Evolutionary conservation across 2,888 invertebrate species (phyloP).

Genomic region (Leptarthrus brevirostris): DNA sequence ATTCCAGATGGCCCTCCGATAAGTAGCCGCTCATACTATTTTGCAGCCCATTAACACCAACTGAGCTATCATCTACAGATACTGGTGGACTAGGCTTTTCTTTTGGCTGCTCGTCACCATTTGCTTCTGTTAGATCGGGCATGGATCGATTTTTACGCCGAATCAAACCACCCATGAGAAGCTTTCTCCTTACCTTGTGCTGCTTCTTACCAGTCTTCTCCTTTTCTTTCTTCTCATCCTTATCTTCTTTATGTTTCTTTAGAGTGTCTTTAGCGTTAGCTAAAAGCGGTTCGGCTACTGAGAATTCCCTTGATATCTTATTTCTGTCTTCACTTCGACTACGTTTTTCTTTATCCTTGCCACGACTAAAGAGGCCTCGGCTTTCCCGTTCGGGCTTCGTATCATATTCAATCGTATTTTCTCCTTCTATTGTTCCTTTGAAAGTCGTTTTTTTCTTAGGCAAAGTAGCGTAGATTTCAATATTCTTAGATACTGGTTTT

Average conservation of each 20-base stretch:
- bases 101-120: slow-evolving; percentile 65
- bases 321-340: slow-evolving; percentile 88
- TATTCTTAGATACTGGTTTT: slow-evolving; percentile 72
- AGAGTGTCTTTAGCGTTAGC: slow-evolving; percentile 69
- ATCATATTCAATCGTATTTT: slow-evolving; percentile 79
- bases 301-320: slow-evolving; percentile 78
- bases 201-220: slow-evolving; percentile 87
- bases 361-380: slow-evolving; percentile 75
- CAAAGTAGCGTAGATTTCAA: slow-evolving; percentile 91
- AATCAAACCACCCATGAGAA: slow-evolving; percentile 90
- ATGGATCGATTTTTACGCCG: slow-evolving; percentile 89
- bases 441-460: slow-evolving; percentile 85
- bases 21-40: slow-evolving; percentile 79
- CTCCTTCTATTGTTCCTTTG: slow-evolving; percentile 71
- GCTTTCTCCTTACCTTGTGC: slow-evolving; percentile 87
- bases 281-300: slow-evolving; percentile 73
- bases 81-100: slow-evolving; percentile 65
- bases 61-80: slow-evolving; percentile 81
- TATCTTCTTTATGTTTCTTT: slow-evolving; percentile 72
- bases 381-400: slow-evolving; percentile 79
- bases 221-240: slow-evolving; percentile 74
- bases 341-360: slow-evolving; percentile 81
- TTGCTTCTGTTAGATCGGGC: slow-evolving; percentile 90
- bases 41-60: slow-evolving; percentile 72
- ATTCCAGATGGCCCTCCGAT: slow-evolving; percentile 89